Conservation (phyloP, 2,888 invertebrate genomes). For the Bimastos eiseni region DNA sequence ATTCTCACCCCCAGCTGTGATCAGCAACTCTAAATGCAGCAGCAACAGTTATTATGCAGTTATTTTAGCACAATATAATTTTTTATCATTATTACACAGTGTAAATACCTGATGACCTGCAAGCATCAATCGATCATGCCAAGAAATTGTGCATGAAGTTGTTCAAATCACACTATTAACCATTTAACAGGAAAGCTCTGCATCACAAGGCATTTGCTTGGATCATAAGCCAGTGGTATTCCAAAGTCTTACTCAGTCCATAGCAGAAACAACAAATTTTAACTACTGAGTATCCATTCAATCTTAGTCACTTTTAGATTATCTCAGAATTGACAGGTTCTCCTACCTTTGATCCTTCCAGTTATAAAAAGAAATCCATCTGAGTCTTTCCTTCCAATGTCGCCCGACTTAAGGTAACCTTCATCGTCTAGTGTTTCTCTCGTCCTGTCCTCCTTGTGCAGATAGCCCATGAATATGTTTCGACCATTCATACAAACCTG, state of each 20-base stretch:
- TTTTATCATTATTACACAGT: no score
- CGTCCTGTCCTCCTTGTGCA: slow-evolving; percentile 77
- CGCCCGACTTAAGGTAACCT: slow-evolving; percentile 86
- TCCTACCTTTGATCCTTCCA: slow-evolving; percentile 66
- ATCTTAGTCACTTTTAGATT: not conserved
- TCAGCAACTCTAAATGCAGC: slow-evolving; percentile 75
- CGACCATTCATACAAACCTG: slow-evolving; percentile 79
- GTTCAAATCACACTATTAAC: no score
- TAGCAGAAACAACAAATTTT: not conserved
- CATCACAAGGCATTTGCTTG: not conserved
- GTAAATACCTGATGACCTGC: no score
- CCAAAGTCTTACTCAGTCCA: not conserved
- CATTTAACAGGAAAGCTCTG: not conserved
- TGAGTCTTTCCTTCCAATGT: slow-evolving; percentile 78
- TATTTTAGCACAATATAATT: not conserved
- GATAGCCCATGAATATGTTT: slow-evolving; percentile 89
- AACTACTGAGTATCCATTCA: not conserved
- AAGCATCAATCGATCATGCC: no score
- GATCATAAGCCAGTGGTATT: not conserved
- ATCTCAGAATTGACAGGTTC: not conserved
- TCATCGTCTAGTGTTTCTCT: slow-evolving; percentile 74
- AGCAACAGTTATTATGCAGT: not conserved
- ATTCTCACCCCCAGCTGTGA: slow-evolving; percentile 93
- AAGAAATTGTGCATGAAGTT: no score
- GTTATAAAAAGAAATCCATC: slow-evolving; percentile 77